Percentiles rank a stretch among this genome's conserved stretches.
phyloP scores from a whole-genome alignment of 2,797 vertebrate species.

The Sebastes kiyomatsui region DNA sequence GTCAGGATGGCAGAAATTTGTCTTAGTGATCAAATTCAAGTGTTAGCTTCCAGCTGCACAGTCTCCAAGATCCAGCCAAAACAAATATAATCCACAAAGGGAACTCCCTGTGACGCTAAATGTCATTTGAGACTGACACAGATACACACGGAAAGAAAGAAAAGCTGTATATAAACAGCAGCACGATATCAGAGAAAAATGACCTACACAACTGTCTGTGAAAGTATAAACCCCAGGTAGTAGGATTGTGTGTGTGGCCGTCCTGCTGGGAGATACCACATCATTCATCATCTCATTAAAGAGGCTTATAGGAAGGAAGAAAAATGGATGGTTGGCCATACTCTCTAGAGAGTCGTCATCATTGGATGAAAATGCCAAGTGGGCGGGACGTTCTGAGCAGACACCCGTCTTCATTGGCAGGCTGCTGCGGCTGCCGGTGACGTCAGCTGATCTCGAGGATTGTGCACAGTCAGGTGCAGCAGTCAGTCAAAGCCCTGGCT shows the following conservation, averaged over 20 bases:
- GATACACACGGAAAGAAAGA: conserved; percentile 17
- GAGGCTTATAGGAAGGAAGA: conserved; percentile 47
- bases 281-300: conserved; percentile 74
- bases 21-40: conserved; percentile 33
- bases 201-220: conserved; percentile 26
- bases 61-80: conserved; percentile 5
- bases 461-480: conserved; percentile 72
- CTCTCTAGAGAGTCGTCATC: conserved; percentile 27
- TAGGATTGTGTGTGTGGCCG: conserved; percentile 58
- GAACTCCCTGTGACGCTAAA: conserved; percentile 20
- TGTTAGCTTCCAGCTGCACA: conserved; percentile 13
- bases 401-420: conserved; percentile 47
- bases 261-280: conserved; percentile 68
- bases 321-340: conserved; percentile 30
- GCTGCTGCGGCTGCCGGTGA: conserved; percentile 18
- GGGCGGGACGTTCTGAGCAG: conserved; percentile 47
- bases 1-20: conserved; percentile 11
- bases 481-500: conserved; percentile 71
- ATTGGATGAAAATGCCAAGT: conserved; percentile 45
- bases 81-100: conserved; percentile 25
- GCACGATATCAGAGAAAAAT: conserved; percentile 38
- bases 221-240: conserved; percentile 47
- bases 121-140: conserved; percentile 15
- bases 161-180: conserved; percentile 8
- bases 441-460: conserved; percentile 52